Evolutionary conservation across 2,888 invertebrate genomes (phyloP), one percentile per base, ranked within the genome.

Genomic region (Mechanitis messenoides): DNA sequence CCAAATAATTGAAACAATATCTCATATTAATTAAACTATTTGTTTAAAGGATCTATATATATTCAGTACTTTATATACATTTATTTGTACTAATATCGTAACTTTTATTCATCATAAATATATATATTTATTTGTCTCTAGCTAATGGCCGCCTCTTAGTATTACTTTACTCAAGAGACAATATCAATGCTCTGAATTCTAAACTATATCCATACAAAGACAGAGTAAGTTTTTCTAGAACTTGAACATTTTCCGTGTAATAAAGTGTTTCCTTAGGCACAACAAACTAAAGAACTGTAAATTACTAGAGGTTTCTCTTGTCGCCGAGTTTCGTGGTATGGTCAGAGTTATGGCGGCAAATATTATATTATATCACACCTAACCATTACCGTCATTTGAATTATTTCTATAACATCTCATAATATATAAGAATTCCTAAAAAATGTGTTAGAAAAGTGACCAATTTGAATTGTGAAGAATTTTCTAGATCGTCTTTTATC

Each of bases 211-310:
- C 58, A 55, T 65, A 63, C 66, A 63, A 67, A 68, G 62, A 63
- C 33, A 50, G 56, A 71, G 67, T 65, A 64, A 72, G 71, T 71
- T 72, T 69, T 69, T 67, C 66, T 67, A 63, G 66, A 71, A 71
- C 72, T 69, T 69, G 65, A 68, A 68, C 72, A 66, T 71, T 73
- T 73, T 69, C 72, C 65, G 63, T 61, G 72, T 79, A 81, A 80
- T 80, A 80, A 81, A 81, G 77, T 75, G 79, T 74, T 77, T 79
- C 76, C 77, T 77, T 77, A 76, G 79, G 78, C 78, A 74, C 72
- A 73, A 73, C 72, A 71, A 79, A 77, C 76, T 79, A 78, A 74
- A 64, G 70, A 28, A 67, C 69, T 68, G 75, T 79, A 80, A 80
- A 80, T 80, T 79, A 79, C 77, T 72, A 71, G 72, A 70, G 77